Evolutionary conservation across 2,888 invertebrate genomes (phyloP), one percentile per base, ranked within the genome.

Genomic region (Coenonympha arcania): DNA sequence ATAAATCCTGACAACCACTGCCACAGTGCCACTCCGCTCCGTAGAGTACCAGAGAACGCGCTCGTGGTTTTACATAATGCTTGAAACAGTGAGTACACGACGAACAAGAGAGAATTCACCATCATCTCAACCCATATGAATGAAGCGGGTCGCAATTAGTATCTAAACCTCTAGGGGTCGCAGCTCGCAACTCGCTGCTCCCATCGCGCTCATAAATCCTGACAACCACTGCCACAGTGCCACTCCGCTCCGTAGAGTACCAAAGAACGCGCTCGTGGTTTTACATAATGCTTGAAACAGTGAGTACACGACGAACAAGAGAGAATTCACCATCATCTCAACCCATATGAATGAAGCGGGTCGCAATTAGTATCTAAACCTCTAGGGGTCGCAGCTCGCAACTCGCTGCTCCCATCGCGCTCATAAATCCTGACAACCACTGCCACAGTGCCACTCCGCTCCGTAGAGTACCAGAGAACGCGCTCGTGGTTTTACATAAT

Each of bases 351-450:
- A n/a, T n/a, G n/a, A 42, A 42, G 42, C 31, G 20, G 51, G 52
- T 54, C 45, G 54, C 52, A 57, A 56, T 57, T 58, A 58, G 54
- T 48, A 56, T 48, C 48, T 44, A 44, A 54, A 54, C 45, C 54
- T 52, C 49, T 33, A 48, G 56, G 42, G 52, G 56, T 49, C 48
- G 45, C 47, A 31, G 31, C n/a, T n/a, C n/a, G n/a, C n/a, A n/a
- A n/a, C n/a, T n/a, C 45, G 52, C 46, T 52, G 50, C 33, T 52
- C 52, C 55, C 40, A 48, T 50, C 16, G 24, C 50, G 45, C 48
- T 50, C 56, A 24, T 56, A 58, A 58, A 58, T 56, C 56, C 24
- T 52, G 43, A 24, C 50, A 31, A 34, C 49, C 39, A 42, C 48
- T 46, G 48, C 41, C 20, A n/a, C n/a, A n/a, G n/a, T n/a, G n/a